Conservation (phyloP, 1,140 invertebrate genomes). For the Ruditapes philippinarum region DNA sequence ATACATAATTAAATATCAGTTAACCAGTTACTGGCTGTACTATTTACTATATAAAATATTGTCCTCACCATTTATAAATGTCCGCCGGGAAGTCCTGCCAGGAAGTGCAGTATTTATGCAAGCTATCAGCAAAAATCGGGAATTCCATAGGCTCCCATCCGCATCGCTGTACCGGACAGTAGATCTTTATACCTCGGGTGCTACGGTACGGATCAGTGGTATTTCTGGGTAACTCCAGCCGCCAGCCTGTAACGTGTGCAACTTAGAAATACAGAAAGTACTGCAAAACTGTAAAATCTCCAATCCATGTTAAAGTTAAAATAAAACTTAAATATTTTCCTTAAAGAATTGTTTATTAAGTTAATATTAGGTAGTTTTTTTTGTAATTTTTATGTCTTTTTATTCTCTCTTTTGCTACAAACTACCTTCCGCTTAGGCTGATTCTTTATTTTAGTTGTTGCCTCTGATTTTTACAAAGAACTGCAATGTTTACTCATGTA, state of each 20-base stretch:
- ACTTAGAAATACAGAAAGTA: background rate
- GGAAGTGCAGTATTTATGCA: constrained; percentile 74
- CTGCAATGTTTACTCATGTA: background rate
- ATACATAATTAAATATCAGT: too few species aligned
- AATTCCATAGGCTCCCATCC: constrained; percentile 72
- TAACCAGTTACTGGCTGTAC: too few species aligned
- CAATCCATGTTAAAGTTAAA: background rate
- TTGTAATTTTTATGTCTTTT: background rate
- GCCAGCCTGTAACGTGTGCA: background rate
- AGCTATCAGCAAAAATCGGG: constrained; percentile 71
- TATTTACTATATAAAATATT: too few species aligned
- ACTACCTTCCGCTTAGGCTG: too few species aligned
- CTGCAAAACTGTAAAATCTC: background rate
- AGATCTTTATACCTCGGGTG: constrained; percentile 51
- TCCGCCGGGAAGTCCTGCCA: constrained; percentile 45
- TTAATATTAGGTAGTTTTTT: background rate
- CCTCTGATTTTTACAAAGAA: background rate
- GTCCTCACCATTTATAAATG: constrained; percentile 62
- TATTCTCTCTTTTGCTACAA: background rate
- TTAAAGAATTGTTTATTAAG: background rate
- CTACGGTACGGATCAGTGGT: constrained; percentile 9
- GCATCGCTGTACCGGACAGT: constrained; percentile 65
- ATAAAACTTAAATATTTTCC: background rate
- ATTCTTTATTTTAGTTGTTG: background rate
- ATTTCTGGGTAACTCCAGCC: background rate